Conservation (phyloP, 2,888 invertebrate genomes). For the Pocota personata region DNA sequence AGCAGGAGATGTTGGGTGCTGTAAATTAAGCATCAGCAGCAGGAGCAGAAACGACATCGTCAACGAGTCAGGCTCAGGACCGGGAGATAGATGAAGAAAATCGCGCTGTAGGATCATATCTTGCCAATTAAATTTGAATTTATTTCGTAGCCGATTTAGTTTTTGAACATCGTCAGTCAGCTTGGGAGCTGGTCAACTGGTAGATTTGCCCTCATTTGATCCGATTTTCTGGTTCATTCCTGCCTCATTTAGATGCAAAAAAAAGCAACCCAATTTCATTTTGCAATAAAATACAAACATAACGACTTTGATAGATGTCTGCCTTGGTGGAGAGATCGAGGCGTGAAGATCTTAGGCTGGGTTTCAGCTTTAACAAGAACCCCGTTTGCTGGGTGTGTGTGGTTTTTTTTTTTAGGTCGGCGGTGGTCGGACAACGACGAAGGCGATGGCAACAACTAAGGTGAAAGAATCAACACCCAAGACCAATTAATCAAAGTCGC, state of each 20-base stretch:
- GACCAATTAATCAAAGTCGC: conserved; percentile 79
- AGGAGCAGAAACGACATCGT: conserved; percentile 63
- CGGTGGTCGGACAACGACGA: background rate
- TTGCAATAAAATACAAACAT: conserved; percentile 70
- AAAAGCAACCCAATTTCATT: conserved; percentile 52
- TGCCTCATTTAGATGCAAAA: conserved; percentile 60
- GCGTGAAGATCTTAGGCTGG: conserved; percentile 36
- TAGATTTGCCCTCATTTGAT: conserved; percentile 54
- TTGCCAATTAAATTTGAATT: conserved; percentile 83
- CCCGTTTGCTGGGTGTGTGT: conserved; percentile 7
- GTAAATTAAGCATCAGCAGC: conserved; percentile 66
- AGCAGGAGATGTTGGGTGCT: conserved; percentile 60
- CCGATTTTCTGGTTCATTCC: conserved; percentile 51
- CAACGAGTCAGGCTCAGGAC: conserved; percentile 31
- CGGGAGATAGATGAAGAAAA: conserved; percentile 59
- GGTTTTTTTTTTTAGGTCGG: background rate
- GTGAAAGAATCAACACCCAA: conserved; percentile 76
- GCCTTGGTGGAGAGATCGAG: conserved; percentile 16
- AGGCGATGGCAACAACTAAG: conserved; percentile 14
- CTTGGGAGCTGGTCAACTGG: conserved; percentile 52
- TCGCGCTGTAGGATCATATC: conserved; percentile 75
- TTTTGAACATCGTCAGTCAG: conserved; percentile 54
- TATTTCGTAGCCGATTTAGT: conserved; percentile 78
- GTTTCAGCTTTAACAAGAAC: conserved; percentile 29
- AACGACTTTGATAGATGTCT: conserved; percentile 72